Evolutionary conservation across 2,113 vertebrate species (phyloP), one percentile per base, ranked within the genome.

Genomic region (Galemys pyrenaicus): DNA sequence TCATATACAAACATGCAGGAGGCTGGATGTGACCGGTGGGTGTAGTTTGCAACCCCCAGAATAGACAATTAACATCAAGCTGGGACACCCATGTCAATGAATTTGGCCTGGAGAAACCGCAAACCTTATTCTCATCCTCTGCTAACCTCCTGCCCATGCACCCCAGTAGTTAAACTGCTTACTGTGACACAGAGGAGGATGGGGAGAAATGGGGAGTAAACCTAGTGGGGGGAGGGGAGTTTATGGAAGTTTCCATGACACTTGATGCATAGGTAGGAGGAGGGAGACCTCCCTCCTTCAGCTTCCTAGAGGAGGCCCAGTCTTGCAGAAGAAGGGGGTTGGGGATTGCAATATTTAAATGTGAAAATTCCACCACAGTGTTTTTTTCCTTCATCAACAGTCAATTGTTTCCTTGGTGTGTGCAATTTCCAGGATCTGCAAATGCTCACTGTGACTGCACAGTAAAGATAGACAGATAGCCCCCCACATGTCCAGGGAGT

Each of bases 191-290:
- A 67, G 17, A 51, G 28, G 30, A 56, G 8, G 19, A 37, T 62
- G 1, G 30, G 54, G 9, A n/a, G 70, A 13, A 28, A 9, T 35
- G 28, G 32, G 4, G 39, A 73, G 26, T 19, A 35, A 67, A 17
- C 32, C 20, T 12, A 26, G 1, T 10, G 5, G 10, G 26, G 10
- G 12, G 0, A 32, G 1, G 15, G 13, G 16, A 15, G 35, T 20
- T 26, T 32, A 32, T 35, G 32, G 84, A 78, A 87, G 30, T 49
- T 39, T 32, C 37, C 49, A 26, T 46, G 17, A 62, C 68, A 16
- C 41, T 22, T 65, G 32, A 32, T 17, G 58, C 58, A 73, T 16
- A 7, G 16, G 5, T 11, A 32, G 62, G 39, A 87, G 39, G 9
- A 90, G 3, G 24, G 68, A 54, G 17, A 62, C 2, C 3, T 9